Conservation (phyloP, 2,888 invertebrate species). For the Polydrusus cervinus region DNA sequence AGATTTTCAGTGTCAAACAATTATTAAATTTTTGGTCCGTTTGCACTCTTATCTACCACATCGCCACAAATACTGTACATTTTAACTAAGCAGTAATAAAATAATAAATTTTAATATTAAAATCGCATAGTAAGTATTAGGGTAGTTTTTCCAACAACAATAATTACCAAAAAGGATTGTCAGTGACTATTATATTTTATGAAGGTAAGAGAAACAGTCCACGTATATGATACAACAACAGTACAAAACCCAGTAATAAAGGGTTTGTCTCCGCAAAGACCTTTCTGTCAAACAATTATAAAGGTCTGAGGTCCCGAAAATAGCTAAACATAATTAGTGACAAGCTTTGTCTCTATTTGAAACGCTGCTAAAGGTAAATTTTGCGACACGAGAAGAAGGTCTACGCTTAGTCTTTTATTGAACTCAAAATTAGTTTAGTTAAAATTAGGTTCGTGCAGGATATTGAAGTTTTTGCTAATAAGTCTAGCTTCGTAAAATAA, state of each 20-base stretch:
- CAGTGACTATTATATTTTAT: slow-evolving; percentile 1
- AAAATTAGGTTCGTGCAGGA: background rate
- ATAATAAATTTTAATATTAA: no score
- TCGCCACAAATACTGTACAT: no score
- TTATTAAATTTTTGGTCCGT: no score
- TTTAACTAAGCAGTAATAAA: no score
- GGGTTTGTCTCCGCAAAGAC: slow-evolving; percentile 41
- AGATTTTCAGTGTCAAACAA: no score
- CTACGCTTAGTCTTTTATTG: slow-evolving; percentile 21
- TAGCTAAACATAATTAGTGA: slow-evolving; percentile 47
- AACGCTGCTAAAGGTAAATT: slow-evolving; percentile 43
- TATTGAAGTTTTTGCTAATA: background rate
- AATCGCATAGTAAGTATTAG: background rate
- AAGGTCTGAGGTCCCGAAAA: slow-evolving; percentile 39
- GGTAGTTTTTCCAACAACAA: background rate
- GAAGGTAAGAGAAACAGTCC: background rate
- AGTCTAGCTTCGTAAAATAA: no score
- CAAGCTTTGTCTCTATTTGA: slow-evolving; percentile 48
- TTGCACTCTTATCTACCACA: no score
- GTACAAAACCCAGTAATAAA: slow-evolving; percentile 42
- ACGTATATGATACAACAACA: slow-evolving; percentile 26
- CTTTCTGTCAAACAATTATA: slow-evolving; percentile 47
- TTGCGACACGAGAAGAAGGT: slow-evolving; percentile 28
- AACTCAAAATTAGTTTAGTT: slow-evolving; percentile 35
- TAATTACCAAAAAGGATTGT: background rate